Evolutionary conservation across 2,797 vertebrate species (phyloP).

Genomic region (Mergus octosetaceus): DNA sequence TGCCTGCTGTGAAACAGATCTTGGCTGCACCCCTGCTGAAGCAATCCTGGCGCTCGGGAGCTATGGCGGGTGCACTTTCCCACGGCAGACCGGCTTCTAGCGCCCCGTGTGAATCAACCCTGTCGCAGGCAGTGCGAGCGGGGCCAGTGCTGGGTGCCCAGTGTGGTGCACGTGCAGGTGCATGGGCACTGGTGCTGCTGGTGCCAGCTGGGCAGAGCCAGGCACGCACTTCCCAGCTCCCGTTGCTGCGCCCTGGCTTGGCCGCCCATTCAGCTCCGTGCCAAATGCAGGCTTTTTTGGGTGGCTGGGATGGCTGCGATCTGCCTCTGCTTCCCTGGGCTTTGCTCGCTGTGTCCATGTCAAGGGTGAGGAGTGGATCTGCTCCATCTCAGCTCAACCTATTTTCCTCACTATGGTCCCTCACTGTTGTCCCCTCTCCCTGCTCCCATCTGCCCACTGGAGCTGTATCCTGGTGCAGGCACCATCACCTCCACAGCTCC

Average conservation of each 20-base stretch:
- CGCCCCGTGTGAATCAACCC: constrained; percentile 37
- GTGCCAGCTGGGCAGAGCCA: neutral
- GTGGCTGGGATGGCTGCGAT: neutral
- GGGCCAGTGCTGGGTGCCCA: neutral
- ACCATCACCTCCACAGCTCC: fast-evolving
- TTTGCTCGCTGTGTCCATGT: fast-evolving
- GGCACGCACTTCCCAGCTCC: fast-evolving
- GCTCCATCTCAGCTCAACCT: fast-evolving
- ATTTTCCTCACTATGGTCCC: fast-evolving
- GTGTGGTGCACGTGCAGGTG: neutral
- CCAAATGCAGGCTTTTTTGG: fast-evolving
- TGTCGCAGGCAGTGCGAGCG: neutral
- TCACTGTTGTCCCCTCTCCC: neutral
- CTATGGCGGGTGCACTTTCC: constrained; percentile 54
- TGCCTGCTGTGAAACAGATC: constrained; percentile 60
- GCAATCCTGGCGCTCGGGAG: constrained; percentile 75
- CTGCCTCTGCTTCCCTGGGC: neutral
- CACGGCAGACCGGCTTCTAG: constrained; percentile 46
- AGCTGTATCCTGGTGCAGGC: fast-evolving
- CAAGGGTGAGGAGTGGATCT: neutral
- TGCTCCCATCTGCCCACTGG: neutral
- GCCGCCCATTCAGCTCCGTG: fast-evolving
- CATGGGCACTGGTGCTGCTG: neutral
- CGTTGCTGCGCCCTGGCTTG: fast-evolving
- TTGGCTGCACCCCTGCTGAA: constrained; percentile 71